Evolutionary conservation across 2,797 vertebrate genomes (phyloP).

Genomic region (Tauraco hartlaubi): DNA sequence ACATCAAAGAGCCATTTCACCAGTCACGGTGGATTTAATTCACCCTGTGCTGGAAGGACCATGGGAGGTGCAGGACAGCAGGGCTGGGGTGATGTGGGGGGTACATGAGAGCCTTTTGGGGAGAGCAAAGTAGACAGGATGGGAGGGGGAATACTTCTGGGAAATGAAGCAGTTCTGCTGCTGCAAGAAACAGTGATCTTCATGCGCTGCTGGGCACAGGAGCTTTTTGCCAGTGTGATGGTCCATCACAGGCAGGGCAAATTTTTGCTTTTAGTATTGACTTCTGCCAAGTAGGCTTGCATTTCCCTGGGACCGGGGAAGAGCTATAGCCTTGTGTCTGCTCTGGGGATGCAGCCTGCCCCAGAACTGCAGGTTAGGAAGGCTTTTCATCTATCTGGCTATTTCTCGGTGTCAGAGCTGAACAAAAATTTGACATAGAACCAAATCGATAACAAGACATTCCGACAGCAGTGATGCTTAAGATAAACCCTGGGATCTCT

Average conservation of each 20-base stretch:
- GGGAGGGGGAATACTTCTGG: neutral
- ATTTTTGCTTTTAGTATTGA: neutral
- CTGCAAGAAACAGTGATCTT: neutral
- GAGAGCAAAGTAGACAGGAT: neutral
- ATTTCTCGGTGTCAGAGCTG: neutral
- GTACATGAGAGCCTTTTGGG: neutral
- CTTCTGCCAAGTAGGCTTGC: neutral
- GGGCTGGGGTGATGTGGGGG: neutral
- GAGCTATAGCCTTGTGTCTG: neutral
- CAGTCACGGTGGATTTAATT: accelerated
- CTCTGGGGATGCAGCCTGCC: neutral
- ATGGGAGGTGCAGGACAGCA: neutral
- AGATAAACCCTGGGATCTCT: neutral
- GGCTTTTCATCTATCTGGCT: neutral
- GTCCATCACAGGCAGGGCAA: neutral
- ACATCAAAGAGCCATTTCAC: neutral
- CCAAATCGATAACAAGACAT: neutral
- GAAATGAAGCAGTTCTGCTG: neutral
- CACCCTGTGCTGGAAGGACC: neutral
- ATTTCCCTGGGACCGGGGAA: neutral
- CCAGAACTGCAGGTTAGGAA: neutral
- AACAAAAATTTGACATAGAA: neutral
- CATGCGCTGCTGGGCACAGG: neutral
- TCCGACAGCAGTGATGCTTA: neutral
- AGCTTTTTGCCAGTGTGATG: neutral